A percentile compares a stretch with the other conserved stretches of the same genome.
These are phyloP conservation scores for Erpobdella octoculata DNA, from an alignment of 2,888 invertebrate genomes.

Conservation along the genomic window DNA sequence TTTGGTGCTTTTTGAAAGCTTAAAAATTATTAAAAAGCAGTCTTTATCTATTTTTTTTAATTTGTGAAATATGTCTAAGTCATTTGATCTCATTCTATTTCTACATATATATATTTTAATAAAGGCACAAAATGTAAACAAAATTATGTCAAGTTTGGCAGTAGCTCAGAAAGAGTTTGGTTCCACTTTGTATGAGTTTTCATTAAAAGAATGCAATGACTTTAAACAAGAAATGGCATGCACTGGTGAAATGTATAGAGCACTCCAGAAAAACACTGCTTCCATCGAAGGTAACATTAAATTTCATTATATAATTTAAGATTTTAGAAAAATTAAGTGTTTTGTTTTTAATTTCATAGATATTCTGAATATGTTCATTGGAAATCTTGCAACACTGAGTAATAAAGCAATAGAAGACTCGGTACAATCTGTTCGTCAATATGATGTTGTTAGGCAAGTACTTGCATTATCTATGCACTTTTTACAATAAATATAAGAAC, in stretches of 20 bases:
- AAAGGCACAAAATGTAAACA: no score
- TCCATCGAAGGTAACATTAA: conserved; percentile 10
- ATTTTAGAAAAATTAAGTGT: no score
- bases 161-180: conserved; percentile 14
- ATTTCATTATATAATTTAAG: neutral
- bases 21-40: neutral
- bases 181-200: neutral
- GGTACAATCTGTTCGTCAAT: conserved; percentile 66
- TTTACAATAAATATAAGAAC: no score
- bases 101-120: no score
- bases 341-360: no score
- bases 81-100: no score
- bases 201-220: neutral
- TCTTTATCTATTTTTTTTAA: no score
- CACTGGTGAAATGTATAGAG: conserved; percentile 11
- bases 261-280: neutral
- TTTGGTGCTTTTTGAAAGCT: neutral
- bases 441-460: conserved; percentile 66
- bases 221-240: conserved; percentile 16
- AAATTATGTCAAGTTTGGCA: no score
- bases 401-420: conserved; percentile 97
- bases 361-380: conserved; percentile 90
- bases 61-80: no score
- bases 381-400: conserved; percentile 85
- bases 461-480: neutral